Evolutionary conservation across 2,888 invertebrate genomes (phyloP), one percentile per base, ranked within the genome.

Genomic region (Belgica antarctica): DNA sequence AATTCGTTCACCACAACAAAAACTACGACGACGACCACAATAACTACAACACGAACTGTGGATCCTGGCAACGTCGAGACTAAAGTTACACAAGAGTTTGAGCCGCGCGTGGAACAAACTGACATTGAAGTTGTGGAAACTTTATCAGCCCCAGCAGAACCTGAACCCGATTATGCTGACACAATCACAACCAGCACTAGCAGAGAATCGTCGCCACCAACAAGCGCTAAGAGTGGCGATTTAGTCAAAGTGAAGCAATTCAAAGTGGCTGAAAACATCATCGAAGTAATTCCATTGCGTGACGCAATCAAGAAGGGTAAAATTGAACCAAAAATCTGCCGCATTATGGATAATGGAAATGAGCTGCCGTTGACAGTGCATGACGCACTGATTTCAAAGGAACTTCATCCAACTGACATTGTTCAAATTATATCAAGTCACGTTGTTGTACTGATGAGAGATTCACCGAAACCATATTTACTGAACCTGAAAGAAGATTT

Each of bases 331-430:
- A 74, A 75, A 66, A 73, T 71, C 12, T 78, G 77, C 71, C 74
- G 74, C 70, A 77, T 83, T 34, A 73, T 79, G 24, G 75, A 80
- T 57, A 76, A 76, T 24, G 75, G 76, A 25, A 77, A 77, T 63
- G 82, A 82, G 73, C 75, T 82, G 68, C 78, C 81, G 2, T 78
- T 77, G 71, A 80, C 80, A 0, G 76, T 81, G 5, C 77, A 79
- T 74, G 83, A 83, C 72, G 84, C 83, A 4, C 74, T 85, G 66
- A 80, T 81, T 46, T 79, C 81, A 72, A 78, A 81, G 27, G 79
- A 82, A 73, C 75, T 85, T 25, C 79, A 77, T 31, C 78, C 79
- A 57, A 75, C 78, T 15, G 82, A 83, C 72, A 76, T 80, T 71
- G 78, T 85, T 34, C 79, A 82, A 72, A 76, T 84, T 24, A 72